Evolutionary conservation across 2,797 vertebrate species (phyloP).

Genomic region (Sebastolobus alascanus): DNA sequence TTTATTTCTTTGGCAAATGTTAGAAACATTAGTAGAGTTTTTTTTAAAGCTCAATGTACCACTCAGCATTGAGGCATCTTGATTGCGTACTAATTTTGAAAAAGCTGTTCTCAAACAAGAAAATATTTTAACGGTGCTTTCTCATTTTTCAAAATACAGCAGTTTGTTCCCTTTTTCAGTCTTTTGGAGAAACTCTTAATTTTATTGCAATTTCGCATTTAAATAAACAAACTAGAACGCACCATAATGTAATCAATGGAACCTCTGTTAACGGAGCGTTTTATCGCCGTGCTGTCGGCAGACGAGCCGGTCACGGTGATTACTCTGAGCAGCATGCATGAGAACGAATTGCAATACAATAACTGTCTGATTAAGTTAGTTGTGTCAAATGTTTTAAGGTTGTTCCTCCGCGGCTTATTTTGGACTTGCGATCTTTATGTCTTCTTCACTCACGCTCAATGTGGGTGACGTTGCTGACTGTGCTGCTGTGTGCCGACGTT

Average conservation of each 20-base stretch:
- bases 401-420: background rate
- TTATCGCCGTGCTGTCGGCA: rapidly evolving
- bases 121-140: background rate
- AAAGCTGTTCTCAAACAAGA: background rate
- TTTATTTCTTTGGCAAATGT: slow-evolving; percentile 43
- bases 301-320: background rate
- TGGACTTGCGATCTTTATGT: background rate
- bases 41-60: background rate
- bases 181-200: slow-evolving; percentile 2
- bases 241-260: background rate
- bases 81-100: background rate
- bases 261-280: too few species aligned
- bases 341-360: background rate
- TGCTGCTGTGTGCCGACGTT: too few species aligned
- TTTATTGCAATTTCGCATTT: rapidly evolving
- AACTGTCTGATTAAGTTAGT: background rate
- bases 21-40: background rate
- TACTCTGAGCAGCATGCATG: background rate
- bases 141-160: background rate
- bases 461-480: background rate
- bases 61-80: slow-evolving; percentile 10
- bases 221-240: background rate
- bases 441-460: background rate
- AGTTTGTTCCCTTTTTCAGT: background rate
- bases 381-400: background rate